Base-by-base conservation (phyloP, 2,113 vertebrate genomes). In the Saimiri boliviensis region DNA sequence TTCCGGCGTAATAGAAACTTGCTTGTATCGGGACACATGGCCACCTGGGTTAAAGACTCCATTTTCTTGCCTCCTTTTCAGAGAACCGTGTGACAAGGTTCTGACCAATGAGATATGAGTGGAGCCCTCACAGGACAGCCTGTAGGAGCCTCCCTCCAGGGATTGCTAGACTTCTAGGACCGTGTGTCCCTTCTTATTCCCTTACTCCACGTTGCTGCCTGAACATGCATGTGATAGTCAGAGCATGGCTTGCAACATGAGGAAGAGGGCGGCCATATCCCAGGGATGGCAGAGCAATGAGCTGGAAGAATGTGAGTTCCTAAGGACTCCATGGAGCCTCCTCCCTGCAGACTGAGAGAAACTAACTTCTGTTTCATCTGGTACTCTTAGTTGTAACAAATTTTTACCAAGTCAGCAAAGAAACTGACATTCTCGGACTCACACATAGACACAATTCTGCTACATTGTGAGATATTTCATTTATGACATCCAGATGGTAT, bases 51-150 rank as follows among this genome's bases (percentile, higher is more conserved):
- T 56, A 23, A 85, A 87, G 66, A 87, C 91, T 52, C 35, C 88
- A 76, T 70, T 88, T 85, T 47, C 71, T 91, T 60, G 79, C 10
- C 47, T 52, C 71, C 82, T 45, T 58, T 93, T 71, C 54, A 35
- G 54, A 10, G 6, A 47, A 30, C 47, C 79, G 52, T 49, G 60
- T 58, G 94, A 85, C 54, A 42, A 71, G 42, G 52, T 47, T 85
- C 79, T n/a, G 56, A 42, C 95, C 77, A 91, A 68, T 37, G 77
- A 82, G 45, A 7, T 68, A 27, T n/a, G 42, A 89, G 42, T 30
- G 11, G 49, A 47, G 30, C 20, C 3, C 0, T 71, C 56, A 25
- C 20, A 11, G 40, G 58, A 19, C 0, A 0, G 16, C 68, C n/a
- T 16, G 47, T 40, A 45, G 63, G 23, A 56, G 8, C 58, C 63